Conservation (phyloP, 92 coral and sea anemone genomes). For the Isaurus tuberculatus region DNA sequence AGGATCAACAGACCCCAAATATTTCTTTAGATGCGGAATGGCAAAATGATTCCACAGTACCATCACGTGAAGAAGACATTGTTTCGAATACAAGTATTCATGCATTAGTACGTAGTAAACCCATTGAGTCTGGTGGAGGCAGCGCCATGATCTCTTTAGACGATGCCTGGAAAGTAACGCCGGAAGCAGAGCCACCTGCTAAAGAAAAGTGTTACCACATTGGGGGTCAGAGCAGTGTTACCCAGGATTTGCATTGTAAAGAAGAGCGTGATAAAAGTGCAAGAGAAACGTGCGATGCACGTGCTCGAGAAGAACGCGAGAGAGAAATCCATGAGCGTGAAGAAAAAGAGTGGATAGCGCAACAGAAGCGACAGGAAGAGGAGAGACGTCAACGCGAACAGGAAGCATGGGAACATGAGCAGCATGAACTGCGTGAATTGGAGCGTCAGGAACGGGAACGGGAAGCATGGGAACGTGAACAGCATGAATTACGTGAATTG, state of each 20-base stretch:
- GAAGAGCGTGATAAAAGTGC: constrained; percentile 22
- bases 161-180: constrained; percentile 55
- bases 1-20: neutral
- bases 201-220: constrained; percentile 9
- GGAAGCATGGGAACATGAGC: constrained; percentile 73
- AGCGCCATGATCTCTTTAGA: constrained; percentile 47
- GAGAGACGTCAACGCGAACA: constrained; percentile 58
- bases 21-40: constrained; percentile 24
- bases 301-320: constrained; percentile 48
- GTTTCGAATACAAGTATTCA: neutral
- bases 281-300: constrained; percentile 40
- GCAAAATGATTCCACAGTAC: neutral
- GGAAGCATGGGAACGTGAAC: constrained; percentile 64
- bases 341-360: constrained; percentile 65
- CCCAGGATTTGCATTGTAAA: constrained; percentile 21
- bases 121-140: neutral
- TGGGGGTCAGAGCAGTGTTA: neutral
- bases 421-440: constrained; percentile 64
- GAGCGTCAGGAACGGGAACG: constrained; percentile 62
- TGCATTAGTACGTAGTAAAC: neutral
- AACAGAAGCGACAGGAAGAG: constrained; percentile 60
- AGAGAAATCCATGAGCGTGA: constrained; percentile 62
- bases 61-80: neutral
- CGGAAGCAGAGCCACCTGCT: constrained; percentile 16
- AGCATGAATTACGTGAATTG: constrained; percentile 35